Base-by-base conservation (phyloP, 2,888 invertebrate genomes). In the Folsomia manolachei region DNA sequence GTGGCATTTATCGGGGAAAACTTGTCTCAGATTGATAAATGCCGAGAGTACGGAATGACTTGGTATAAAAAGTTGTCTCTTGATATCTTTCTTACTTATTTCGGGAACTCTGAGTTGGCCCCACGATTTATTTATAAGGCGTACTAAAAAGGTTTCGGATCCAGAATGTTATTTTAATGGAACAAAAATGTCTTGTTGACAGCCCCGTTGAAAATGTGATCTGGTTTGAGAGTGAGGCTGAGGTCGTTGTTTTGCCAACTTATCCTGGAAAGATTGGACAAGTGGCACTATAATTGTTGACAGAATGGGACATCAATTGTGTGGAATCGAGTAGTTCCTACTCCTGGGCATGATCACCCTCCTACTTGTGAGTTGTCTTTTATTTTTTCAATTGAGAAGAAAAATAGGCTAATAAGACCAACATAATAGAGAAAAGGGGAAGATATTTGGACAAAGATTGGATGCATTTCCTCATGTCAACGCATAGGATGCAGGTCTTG, bases 361-460 rank as follows among this genome's bases (percentile, higher is more conserved):
- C 60, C 60, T 73, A 39, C 67, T 66, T 61, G 69, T 64, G 64
- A n/a, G 39, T 39, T 39, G 39, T 39, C 39, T 39, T 39, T 39
- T 75, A 69, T 78, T 75, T 75, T 79, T 79, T 79, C 79, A 79
- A 79, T 79, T 79, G 74, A 66, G 69, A 75, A 78, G 79, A 78
- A 76, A 79, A 79, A 79, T 77, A 77, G 75, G 76, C 75, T 77
- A 78, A 79, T 79, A 77, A 78, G 75, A 70, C 70, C 51, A 75
- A 78, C 76, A 79, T 76, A 76, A 78, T 72, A 64, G 39, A 39
- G 39, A 4, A 14, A 14, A 9, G 39, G 63, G 23, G 63, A 27
- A 26, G 23, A 4, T 14, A 52, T 14, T 18, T 14, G 18, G 52
- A 63, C 27, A 18, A 14, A 26, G 11, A 27, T 21, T n/a, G 19